Base-by-base conservation (phyloP, 2,113 vertebrate species). In the Sprattus sprattus region DNA sequence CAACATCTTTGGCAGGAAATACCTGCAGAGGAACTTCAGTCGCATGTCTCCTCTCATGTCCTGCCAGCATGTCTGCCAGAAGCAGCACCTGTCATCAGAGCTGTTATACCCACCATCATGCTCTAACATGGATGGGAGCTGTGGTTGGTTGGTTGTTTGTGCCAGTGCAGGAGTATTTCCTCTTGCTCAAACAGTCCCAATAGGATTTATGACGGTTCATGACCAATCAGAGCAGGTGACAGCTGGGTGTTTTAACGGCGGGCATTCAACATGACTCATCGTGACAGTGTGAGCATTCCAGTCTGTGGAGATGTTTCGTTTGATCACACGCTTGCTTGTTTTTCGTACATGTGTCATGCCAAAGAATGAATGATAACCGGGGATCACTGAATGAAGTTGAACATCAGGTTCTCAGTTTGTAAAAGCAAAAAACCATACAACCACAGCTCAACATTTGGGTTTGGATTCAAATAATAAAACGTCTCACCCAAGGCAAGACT, bases 11-110 rank as follows among this genome's bases (percentile, higher is more conserved):
- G 46, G 86, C 82, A 84, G 85, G 83, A 89, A 84, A 81, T 71
- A 47, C 82, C 50, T 82, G 18, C 22, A 52, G 75, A 47, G 47
- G 22, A 64, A 44, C 49, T 84, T 88, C 64, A 83, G 50, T 81
- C n/a, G 50, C 32, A 52, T 20, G 52, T 50, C 67, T 64, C 20
- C 83, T 88, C 82, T 87, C 44, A 86, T 85, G 71, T 78, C 28
- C 16, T 87, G 86, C 83, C 88, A 88, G 83, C 47, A 22, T 22
- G 49, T 64, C 81, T 84, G 83, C 87, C 83, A 82, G 28, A 54
- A 81, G 84, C 64, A 82, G 81, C 81, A 92, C 67, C 81, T 88
- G 84, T 89, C 84, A 87, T 88, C 87, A 87, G 71, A 75, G 80
- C 52, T 57, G 82, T 13, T 13, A 60, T 45, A 39, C 83, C 84